Base-by-base conservation (phyloP, 1,140 invertebrate species). In the Drosophila ogumai region DNA sequence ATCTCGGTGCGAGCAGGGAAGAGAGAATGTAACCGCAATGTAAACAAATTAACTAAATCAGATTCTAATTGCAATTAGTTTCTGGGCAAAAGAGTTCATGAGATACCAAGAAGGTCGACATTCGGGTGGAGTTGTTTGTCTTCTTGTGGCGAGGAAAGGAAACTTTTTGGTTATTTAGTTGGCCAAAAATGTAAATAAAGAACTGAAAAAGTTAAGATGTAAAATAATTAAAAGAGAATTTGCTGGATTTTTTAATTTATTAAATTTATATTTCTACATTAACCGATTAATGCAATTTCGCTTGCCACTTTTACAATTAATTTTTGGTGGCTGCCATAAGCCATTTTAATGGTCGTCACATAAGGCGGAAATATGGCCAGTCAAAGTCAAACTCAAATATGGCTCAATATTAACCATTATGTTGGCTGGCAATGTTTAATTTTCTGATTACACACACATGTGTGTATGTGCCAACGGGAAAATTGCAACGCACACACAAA, bases 31-130 rank as follows among this genome's bases (percentile, higher is more conserved):
- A 8, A 69, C 82, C 82, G 69, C 82, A 86, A 58, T 55, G 82
- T 86, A 87, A 86, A 86, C 82, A 86, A 86, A 86, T 88, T 82
- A 82, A 87, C 52, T 86, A 79, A 86, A 86, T 86, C 79, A 87
- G 74, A 57, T 82, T 82, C 79, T 87, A 86, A 86, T 79, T 79
- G 80, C 78, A 82, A 81, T 87, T 82, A 81, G 82, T 65, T 34
- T 22, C 57, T 56, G 41, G 47, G 15, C 43, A 31, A 59, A 47
- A 38, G 41, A 72, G 46, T 64, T 72, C 31, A 71, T 72, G 68
- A 59, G 68, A 41, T 31, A 58, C 31, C 36, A 19, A 25, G 36
- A 41, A 52, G 54, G 25, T 61, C 32, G 49, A 57, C 25, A 44
- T 38, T 52, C 9, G 47, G 25, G 47, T 57, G 43, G 59, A 44